A percentile compares a stretch with the other conserved stretches of the same genome.
Evolutionary conservation across 2,113 vertebrate species (phyloP).

Genomic region (Scomber scombrus): DNA sequence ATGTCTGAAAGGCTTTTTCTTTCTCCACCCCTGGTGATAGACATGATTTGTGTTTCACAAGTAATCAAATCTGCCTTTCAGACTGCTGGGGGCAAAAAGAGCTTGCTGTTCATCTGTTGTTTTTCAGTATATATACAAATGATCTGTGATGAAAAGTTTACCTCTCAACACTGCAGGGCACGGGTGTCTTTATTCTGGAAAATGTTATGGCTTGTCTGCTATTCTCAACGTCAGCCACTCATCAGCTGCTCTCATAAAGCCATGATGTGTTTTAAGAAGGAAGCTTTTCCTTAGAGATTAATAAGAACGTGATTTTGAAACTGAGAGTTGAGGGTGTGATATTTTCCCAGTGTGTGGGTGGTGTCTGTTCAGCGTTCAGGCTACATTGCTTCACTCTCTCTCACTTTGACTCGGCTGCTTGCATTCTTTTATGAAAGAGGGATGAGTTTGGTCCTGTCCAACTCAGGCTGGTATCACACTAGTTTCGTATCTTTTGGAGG

Average conservation of each 20-base stretch:
- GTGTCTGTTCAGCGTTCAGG: slow-evolving; percentile 11
- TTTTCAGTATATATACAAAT: slow-evolving; percentile 37
- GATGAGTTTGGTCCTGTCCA: slow-evolving; percentile 73
- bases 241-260: no score
- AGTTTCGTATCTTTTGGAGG: slow-evolving; percentile 19
- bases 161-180: slow-evolving; percentile 28
- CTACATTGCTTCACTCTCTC: slow-evolving; percentile 31
- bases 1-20: slow-evolving; percentile 14
- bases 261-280: not conserved
- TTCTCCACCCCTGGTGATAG: not conserved
- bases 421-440: slow-evolving; percentile 64
- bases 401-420: slow-evolving; percentile 18
- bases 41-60: slow-evolving; percentile 29
- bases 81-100: not conserved
- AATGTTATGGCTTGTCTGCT: slow-evolving; percentile 32
- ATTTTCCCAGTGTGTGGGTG: not conserved
- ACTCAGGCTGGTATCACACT: slow-evolving; percentile 38
- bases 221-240: slow-evolving; percentile 2
- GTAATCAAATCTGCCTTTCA: slow-evolving; percentile 13
- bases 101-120: slow-evolving; percentile 12
- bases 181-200: slow-evolving; percentile 13
- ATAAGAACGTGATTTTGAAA: slow-evolving; percentile 17
- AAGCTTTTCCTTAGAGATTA: not conserved
- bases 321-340: not conserved
- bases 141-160: slow-evolving; percentile 30